Evolutionary conservation across 1,140 invertebrate genomes (phyloP).

Genomic region (Agrypnia vestita): DNA sequence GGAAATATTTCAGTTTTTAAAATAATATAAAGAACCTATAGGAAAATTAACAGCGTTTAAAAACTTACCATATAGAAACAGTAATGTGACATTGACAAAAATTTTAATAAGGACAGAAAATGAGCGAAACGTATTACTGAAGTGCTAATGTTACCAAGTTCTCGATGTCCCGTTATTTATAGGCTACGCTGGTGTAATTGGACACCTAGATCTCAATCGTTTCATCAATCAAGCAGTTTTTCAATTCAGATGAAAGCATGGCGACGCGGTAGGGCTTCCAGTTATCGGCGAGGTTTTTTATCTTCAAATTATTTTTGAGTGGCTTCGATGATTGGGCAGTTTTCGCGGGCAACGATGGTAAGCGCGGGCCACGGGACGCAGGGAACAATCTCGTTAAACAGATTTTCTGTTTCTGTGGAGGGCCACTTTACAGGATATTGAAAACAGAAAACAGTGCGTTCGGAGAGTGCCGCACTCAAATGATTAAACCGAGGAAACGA

Average conservation of each 20-base stretch:
- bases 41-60: too few relatives aligned
- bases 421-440: slow-evolving; percentile 3
- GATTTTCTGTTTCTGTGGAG: not conserved
- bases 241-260: slow-evolving; percentile 52
- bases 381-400: not conserved
- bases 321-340: slow-evolving; percentile 32
- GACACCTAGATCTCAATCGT: slow-evolving; percentile 52
- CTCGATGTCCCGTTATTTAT: slow-evolving; percentile 46
- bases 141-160: slow-evolving; percentile 9
- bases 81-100: too few relatives aligned
- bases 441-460: too few relatives aligned
- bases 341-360: not conserved
- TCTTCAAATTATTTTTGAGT: slow-evolving; percentile 50
- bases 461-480: too few relatives aligned
- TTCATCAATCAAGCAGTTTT: slow-evolving; percentile 52
- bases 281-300: slow-evolving; percentile 40
- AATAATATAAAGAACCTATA: too few relatives aligned
- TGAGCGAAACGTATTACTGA: not conserved
- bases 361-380: not conserved
- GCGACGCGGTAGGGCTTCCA: slow-evolving; percentile 20
- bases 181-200: slow-evolving; percentile 24
- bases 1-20: too few relatives aligned
- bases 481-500: too few relatives aligned
- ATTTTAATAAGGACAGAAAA: not conserved
- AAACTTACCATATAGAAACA: too few relatives aligned